These are phyloP conservation scores for Pseudeuparius sepicola DNA, from an alignment of 2,888 invertebrate species.

Conservation along the genomic window DNA sequence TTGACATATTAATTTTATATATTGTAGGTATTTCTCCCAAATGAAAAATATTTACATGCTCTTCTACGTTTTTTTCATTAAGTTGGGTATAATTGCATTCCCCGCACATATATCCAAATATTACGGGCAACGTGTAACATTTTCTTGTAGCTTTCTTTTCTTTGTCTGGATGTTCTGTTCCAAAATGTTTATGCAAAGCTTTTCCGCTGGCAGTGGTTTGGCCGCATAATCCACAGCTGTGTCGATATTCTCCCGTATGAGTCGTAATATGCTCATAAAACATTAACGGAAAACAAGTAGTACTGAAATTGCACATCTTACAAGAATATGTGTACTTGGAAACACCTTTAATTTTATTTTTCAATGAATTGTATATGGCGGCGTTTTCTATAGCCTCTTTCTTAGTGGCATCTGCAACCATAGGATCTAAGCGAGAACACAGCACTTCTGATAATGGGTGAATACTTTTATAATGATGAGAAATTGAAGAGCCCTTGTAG, in stretches of 20 bases:
- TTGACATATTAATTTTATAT: conserved; percentile 34
- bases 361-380: conserved; percentile 22
- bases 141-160: conserved; percentile 18
- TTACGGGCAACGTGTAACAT: conserved; percentile 17
- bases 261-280: conserved; percentile 65
- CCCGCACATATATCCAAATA: conserved; percentile 50
- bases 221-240: conserved; percentile 55
- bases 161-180: conserved; percentile 24
- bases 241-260: conserved; percentile 72
- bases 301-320: conserved; percentile 33
- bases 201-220: conserved; percentile 29
- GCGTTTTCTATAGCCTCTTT: conserved; percentile 38
- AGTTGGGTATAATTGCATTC: conserved; percentile 67
- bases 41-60: conserved; percentile 52
- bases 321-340: conserved; percentile 29
- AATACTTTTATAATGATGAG: conserved; percentile 53
- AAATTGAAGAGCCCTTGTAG: conserved; percentile 50
- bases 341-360: conserved; percentile 8
- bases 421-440: conserved; percentile 48
- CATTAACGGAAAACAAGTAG: conserved; percentile 26
- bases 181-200: conserved; percentile 28
- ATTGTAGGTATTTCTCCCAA: conserved; percentile 40
- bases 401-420: conserved; percentile 43
- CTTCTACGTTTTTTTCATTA: conserved; percentile 47
- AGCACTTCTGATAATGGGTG: conserved; percentile 58